Percentiles rank a stretch among this genome's conserved stretches.
phyloP scores from a whole-genome alignment of 2,113 vertebrate genomes.

The Rhinolophus ferrumequinum region DNA sequence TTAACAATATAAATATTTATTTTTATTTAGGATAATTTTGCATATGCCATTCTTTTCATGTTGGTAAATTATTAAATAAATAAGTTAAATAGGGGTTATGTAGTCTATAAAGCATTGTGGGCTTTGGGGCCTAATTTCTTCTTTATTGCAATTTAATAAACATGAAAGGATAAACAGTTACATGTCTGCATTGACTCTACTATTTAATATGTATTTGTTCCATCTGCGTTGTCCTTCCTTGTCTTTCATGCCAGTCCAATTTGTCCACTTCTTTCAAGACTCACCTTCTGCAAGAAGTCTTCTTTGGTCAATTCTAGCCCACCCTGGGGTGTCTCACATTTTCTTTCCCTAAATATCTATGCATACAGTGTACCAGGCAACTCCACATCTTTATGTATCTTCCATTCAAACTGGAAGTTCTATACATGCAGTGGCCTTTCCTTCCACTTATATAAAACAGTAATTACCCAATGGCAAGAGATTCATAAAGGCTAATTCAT shows the following conservation, averaged over 20 bases:
- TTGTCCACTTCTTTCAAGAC: not conserved
- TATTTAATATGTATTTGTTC: not conserved
- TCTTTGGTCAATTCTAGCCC: not conserved
- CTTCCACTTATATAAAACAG: not conserved
- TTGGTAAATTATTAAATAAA: not conserved
- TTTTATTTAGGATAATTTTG: constrained; percentile 43
- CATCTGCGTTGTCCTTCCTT: not conserved
- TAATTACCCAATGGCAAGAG: not conserved
- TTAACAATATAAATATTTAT: constrained; percentile 5
- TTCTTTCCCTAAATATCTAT: not conserved
- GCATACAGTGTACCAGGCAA: not conserved
- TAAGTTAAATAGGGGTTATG: not conserved
- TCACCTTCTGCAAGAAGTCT: not conserved
- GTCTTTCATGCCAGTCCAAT: not conserved
- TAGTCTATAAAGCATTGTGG: not conserved
- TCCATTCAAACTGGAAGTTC: not conserved
- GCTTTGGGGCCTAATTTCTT: not conserved
- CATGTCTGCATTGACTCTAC: not conserved
- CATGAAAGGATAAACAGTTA: not conserved
- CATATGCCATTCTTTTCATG: not conserved
- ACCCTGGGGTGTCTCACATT: not conserved
- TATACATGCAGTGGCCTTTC: not conserved
- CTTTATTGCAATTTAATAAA: constrained; percentile 15
- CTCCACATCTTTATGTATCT: not conserved
- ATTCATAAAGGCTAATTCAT: not conserved